Percentiles rank a stretch among this genome's conserved stretches.
Conservation (phyloP, 2,113 vertebrate genomes). For the rat (Rattus norvegicus) region GRCr8 NC_086024.1:27827501-27828000, state of each 20-base stretch:
- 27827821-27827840: not conserved
- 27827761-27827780: not conserved
- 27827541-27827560: not conserved
- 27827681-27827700: not conserved
- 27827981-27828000: not conserved
- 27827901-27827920: not conserved
- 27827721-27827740: not conserved
- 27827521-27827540: not conserved
- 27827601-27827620: not conserved
- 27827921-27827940: not conserved
- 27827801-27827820: not conserved
- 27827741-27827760: not conserved
- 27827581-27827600: not conserved
- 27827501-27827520: not conserved
- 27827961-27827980: not conserved
- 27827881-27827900: not conserved
- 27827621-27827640: not conserved
- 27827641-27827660: not conserved
- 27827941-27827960: not conserved
- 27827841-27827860: not conserved
- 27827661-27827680: not conserved
- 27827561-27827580: not conserved
- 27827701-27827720: not conserved
- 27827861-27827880: not conserved
- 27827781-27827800: not conserved